These are phyloP conservation scores for Muschampia plurimacula DNA, from an alignment of 2,888 invertebrate species.

Conservation along the genomic window DNA sequence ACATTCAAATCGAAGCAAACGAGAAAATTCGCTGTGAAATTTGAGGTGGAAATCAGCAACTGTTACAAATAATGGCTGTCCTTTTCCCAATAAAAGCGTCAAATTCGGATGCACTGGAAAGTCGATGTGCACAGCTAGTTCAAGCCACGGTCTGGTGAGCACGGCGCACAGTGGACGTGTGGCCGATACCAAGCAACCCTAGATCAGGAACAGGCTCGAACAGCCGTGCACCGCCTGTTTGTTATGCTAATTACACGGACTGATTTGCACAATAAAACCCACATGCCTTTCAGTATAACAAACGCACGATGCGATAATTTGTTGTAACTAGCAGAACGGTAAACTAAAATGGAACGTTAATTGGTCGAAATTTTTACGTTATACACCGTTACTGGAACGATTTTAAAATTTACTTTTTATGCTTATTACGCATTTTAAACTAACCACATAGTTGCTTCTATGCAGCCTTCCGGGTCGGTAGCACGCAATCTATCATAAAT, in stretches of 20 bases:
- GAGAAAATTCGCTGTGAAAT: slow-evolving; percentile 34
- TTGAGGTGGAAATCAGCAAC: neutral
- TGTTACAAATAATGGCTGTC: neutral
- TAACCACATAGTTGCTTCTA: slow-evolving; percentile 7
- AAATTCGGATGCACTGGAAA: slow-evolving; percentile 1
- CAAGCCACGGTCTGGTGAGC: slow-evolving; percentile 73
- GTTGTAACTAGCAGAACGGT: slow-evolving; percentile 48
- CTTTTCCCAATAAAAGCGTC: slow-evolving; percentile 5
- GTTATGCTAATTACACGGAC: slow-evolving; percentile 55
- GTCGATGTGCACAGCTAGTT: slow-evolving; percentile 22
- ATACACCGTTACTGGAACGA: neutral
- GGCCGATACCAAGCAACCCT: slow-evolving; percentile 67
- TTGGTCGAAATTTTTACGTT: slow-evolving; percentile 18
- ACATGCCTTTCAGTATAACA: slow-evolving; percentile 62
- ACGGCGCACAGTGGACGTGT: slow-evolving; percentile 65
- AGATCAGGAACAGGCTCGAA: neutral
- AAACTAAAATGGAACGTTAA: slow-evolving; percentile 18
- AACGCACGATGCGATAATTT: slow-evolving; percentile 58
- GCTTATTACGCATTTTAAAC: neutral
- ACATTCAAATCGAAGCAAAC: slow-evolving; percentile 25
- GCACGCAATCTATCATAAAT: slow-evolving; percentile 38
- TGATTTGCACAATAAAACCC: slow-evolving; percentile 81
- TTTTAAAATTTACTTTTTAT: slow-evolving; percentile 2
- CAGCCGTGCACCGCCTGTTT: slow-evolving; percentile 44
- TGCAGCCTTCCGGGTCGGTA: slow-evolving; percentile 23